phyloP scores from a whole-genome alignment of 2,797 vertebrate genomes.

The Anas capensis region DNA sequence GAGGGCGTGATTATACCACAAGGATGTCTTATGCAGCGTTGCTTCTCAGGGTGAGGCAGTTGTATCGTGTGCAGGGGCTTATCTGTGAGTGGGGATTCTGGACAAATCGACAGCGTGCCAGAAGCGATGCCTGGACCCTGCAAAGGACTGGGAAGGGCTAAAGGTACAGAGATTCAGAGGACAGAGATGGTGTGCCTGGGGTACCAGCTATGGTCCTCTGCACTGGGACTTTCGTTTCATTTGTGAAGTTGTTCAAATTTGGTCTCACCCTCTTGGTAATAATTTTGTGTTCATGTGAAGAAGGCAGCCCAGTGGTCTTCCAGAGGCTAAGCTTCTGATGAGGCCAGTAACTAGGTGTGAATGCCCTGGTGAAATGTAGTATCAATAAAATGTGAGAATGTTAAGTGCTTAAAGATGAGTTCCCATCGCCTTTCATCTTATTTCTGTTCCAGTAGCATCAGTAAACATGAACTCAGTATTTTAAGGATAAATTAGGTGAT shows the following conservation, averaged over 20 bases:
- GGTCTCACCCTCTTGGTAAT: fast-evolving
- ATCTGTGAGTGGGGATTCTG: background rate
- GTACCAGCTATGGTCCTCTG: background rate
- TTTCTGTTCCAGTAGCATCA: no score
- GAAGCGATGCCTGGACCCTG: background rate
- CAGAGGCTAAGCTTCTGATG: background rate
- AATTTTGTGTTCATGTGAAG: background rate
- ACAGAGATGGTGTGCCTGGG: background rate
- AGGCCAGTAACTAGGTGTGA: background rate
- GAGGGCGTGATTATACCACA: background rate
- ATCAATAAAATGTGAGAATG: background rate
- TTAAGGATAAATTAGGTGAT: no score
- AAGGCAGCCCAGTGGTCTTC: background rate
- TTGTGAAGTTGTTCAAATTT: background rate
- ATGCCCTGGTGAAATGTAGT: background rate
- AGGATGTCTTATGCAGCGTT: background rate
- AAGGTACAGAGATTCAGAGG: background rate
- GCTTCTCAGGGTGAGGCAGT: background rate
- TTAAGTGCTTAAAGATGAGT: background rate
- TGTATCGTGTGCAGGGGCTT: background rate
- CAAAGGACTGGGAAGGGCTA: background rate
- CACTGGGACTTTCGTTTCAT: background rate
- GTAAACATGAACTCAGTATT: no score
- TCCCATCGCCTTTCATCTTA: no score
- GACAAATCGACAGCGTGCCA: background rate